Evolutionary conservation across 1,140 invertebrate genomes (phyloP), one percentile per base, ranked within the genome.

Genomic region (Papilio polytes): DNA sequence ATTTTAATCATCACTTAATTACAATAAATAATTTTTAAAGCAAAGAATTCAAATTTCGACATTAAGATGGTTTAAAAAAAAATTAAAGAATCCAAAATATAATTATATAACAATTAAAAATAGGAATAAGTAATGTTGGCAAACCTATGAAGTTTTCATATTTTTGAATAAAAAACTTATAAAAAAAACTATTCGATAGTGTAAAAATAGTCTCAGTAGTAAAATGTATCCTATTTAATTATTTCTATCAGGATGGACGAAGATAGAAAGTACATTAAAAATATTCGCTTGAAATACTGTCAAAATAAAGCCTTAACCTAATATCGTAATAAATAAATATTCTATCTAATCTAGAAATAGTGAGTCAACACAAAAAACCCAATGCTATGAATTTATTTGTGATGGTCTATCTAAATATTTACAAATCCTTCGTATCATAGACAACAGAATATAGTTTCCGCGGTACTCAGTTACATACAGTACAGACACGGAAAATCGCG

Each of bases 241-340:
- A 66, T 31, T 26, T 63, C 20, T 10, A 63, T 22, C 56, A 22
- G 20, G 20, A 63, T 63, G 59, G 22, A 63, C 59, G 53, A 56
- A 56, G 53, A 56, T 56, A 56, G 53, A 56, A 56, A 18, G 20
- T 56, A n/a, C 18, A 56, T 18, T n/a, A 20, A 56, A 56, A 20
- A 9, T n/a, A 56, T 63, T 63, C 59, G 59, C 59, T 63, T 63
- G 13, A 63, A 63, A 63, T 70, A 70, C 63, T 31, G 22, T 70
- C 22, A 70, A 70, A 70, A 26, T 70, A 70, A 31, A 31, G 63
- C 63, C 63, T 70, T 70, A 70, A 70, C 15, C 63, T 70, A 70
- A 70, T 70, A 31, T 70, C 26, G 63, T 31, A 70, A 70, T 70
- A 70, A 70, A 70, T 70, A 31, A 70, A 70, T 66, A 56, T 66